Percentiles rank a stretch among this genome's conserved stretches.
Evolutionary conservation across 2,113 vertebrate species (phyloP).

Genomic region (Protobothrops flavoviridis): DNA sequence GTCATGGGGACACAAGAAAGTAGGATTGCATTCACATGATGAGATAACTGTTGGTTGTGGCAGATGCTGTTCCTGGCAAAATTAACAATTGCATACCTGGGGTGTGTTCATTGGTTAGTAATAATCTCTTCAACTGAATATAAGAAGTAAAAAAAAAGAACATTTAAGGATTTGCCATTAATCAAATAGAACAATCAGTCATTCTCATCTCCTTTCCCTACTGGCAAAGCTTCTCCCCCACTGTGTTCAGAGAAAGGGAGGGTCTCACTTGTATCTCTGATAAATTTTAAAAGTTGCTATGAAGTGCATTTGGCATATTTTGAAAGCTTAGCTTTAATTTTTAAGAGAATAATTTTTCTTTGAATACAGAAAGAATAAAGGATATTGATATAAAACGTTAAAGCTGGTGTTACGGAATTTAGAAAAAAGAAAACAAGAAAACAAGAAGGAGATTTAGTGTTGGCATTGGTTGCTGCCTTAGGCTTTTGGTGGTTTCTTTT

Average conservation of each 20-base stretch:
- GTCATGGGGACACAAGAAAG: background rate
- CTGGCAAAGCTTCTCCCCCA: background rate
- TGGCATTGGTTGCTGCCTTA: constrained; percentile 52
- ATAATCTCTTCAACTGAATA: background rate
- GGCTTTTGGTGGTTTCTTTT: constrained; percentile 24
- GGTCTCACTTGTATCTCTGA: constrained; percentile 58
- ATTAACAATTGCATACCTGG: background rate
- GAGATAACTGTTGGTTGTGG: background rate
- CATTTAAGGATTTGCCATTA: background rate
- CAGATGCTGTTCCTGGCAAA: background rate
- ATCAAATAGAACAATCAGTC: background rate
- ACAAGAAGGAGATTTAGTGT: constrained; percentile 53
- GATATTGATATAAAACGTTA: constrained; percentile 70
- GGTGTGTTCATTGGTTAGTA: background rate
- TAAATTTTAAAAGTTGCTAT: constrained; percentile 63
- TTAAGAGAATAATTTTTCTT: constrained; percentile 65
- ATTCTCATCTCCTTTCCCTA: background rate
- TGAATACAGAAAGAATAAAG: constrained; percentile 63
- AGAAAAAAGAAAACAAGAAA: constrained; percentile 25
- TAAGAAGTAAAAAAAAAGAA: background rate
- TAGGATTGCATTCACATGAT: background rate
- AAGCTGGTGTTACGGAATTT: constrained; percentile 64
- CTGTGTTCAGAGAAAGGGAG: constrained; percentile 58
- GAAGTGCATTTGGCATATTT: constrained; percentile 64
- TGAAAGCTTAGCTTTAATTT: constrained; percentile 66